Percentiles rank a stretch among this genome's conserved stretches.
Evolutionary conservation across 2,888 invertebrate species (phyloP).

Genomic region (Brenthis ino): DNA sequence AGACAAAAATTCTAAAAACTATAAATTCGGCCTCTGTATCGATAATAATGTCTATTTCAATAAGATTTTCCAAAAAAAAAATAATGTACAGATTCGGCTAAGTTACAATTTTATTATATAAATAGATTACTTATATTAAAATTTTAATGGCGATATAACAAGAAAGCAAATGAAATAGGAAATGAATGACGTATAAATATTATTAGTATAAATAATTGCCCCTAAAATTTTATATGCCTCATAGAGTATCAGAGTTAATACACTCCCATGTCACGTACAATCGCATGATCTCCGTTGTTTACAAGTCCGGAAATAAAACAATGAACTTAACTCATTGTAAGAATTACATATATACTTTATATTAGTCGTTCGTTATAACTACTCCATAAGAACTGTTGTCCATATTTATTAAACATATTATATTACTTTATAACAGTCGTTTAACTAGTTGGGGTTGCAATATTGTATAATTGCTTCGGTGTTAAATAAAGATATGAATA

Average conservation of each 20-base stretch:
- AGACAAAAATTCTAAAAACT: no score
- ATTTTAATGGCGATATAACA: not conserved
- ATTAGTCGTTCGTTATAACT: slow-evolving; percentile 26
- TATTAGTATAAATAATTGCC: no score
- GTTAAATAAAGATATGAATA: no score
- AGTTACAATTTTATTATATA: not conserved
- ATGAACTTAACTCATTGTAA: slow-evolving; percentile 19
- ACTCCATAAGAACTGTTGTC: slow-evolving; percentile 7
- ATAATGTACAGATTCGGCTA: no score
- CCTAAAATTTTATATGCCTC: no score
- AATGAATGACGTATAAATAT: no score
- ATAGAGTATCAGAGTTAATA: not conserved
- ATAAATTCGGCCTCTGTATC: no score
- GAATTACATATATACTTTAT: no score
- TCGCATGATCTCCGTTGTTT: slow-evolving; percentile 5
- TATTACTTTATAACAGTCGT: slow-evolving; percentile 23
- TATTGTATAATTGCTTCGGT: no score
- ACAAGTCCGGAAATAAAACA: slow-evolving; percentile 28
- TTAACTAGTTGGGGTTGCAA: slow-evolving; percentile 11
- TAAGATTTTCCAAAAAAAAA: no score
- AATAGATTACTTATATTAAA: not conserved
- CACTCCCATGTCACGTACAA: slow-evolving; percentile 12
- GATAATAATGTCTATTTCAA: no score
- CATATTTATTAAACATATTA: slow-evolving; percentile 17
- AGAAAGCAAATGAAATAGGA: not conserved